phyloP scores from a whole-genome alignment of 2,888 invertebrate species.

The Phortica okadai region DNA sequence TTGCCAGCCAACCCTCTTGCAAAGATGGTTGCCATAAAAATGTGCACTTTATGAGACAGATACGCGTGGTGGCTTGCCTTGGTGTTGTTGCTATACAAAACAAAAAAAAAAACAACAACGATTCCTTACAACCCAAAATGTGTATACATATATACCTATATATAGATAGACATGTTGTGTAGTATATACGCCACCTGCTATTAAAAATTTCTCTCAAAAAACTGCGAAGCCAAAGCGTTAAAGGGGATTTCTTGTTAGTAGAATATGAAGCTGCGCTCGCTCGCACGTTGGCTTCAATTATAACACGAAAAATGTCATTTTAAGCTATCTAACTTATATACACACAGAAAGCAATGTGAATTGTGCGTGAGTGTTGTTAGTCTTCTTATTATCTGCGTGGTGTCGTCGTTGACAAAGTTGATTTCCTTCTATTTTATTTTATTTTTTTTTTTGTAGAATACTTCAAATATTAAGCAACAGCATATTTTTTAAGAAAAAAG shows the following conservation, averaged over 20 bases:
- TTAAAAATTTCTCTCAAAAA: neutral
- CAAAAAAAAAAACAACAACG: conserved; percentile 4
- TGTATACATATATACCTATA: too few species aligned
- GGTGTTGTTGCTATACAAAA: conserved; percentile 7
- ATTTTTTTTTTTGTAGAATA: too few species aligned
- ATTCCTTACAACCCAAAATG: neutral
- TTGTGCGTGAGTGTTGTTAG: conserved; percentile 21
- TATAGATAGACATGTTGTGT: too few species aligned
- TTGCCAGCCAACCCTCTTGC: conserved; percentile 26
- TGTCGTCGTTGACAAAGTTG: neutral
- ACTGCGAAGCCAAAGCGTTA: conserved; percentile 3
- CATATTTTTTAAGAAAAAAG: too few species aligned
- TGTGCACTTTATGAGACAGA: conserved; percentile 58
- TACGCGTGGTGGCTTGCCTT: conserved; percentile 24
- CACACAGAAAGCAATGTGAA: conserved; percentile 17
- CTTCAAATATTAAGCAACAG: too few species aligned
- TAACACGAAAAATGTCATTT: conserved; percentile 18
- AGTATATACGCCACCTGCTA: too few species aligned
- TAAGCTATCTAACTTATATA: conserved; percentile 34
- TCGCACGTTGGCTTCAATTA: neutral
- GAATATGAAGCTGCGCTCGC: conserved; percentile 17
- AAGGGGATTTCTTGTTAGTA: conserved; percentile 46
- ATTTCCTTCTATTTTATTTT: neutral
- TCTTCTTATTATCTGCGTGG: conserved; percentile 1
- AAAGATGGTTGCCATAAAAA: conserved; percentile 55